Conservation (phyloP, 2,888 invertebrate species). For the Campoplex nolae region DNA sequence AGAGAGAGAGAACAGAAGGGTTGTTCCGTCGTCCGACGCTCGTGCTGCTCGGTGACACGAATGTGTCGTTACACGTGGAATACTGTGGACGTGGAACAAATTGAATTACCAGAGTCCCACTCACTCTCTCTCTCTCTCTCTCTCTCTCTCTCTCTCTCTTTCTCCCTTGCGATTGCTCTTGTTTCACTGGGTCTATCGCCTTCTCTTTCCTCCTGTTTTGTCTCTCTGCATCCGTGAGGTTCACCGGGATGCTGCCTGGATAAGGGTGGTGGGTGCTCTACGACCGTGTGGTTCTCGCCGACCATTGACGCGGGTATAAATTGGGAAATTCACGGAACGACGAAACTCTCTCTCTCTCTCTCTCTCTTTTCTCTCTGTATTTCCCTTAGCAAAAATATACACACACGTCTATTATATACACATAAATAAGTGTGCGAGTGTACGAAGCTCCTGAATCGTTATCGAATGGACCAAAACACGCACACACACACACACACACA, state of each 20-base stretch:
- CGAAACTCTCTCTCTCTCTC: constrained; percentile 13
- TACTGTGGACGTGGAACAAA: constrained; percentile 67
- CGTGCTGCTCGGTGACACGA: constrained; percentile 62
- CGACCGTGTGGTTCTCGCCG: constrained; percentile 49
- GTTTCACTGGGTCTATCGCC: not conserved
- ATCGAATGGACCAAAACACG: constrained; percentile 24
- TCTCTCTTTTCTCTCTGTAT: not conserved
- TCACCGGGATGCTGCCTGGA: constrained; percentile 30
- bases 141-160: not conserved
- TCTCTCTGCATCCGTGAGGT: constrained; percentile 48
- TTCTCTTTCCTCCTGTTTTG: constrained; percentile 30
- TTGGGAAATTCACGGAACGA: constrained; percentile 53
- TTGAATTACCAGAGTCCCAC: constrained; percentile 66
- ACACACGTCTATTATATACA: not conserved
- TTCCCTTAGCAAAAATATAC: not conserved
- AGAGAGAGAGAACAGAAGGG: constrained; percentile 30
- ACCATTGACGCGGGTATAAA: constrained; percentile 50
- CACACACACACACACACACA: not conserved
- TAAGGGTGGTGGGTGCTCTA: constrained; percentile 2
- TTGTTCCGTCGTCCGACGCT: constrained; percentile 42
- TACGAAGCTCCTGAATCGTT: constrained; percentile 23
- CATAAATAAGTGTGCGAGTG: not conserved
- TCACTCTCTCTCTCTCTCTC: constrained; percentile 2
- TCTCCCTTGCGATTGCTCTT: no score
- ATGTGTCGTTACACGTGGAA: constrained; percentile 68